Evolutionary conservation across 2,113 vertebrate genomes (phyloP).

Genomic region (Platysteira castanea): DNA sequence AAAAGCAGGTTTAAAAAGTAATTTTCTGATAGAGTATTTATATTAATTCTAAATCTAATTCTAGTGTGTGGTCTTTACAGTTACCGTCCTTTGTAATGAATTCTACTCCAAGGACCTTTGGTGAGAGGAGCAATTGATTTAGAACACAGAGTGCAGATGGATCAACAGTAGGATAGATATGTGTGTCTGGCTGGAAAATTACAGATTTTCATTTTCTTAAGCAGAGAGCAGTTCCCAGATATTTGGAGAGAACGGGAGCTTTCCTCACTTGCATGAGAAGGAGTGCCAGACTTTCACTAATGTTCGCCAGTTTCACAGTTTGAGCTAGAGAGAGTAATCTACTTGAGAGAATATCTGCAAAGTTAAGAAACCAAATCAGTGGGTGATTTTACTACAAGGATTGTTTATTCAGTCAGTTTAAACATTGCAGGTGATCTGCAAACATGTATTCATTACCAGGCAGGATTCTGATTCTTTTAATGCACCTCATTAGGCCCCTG

Average conservation of each 20-base stretch:
- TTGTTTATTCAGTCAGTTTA: not conserved
- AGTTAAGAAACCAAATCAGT: not conserved
- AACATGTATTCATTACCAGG: not conserved
- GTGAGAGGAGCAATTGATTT: not conserved
- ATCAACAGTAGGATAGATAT: not conserved
- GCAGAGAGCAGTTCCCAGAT: not conserved
- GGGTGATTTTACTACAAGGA: not conserved
- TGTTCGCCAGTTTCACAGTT: not conserved
- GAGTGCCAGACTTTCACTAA: not conserved
- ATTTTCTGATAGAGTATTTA: not conserved
- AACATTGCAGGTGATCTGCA: not conserved
- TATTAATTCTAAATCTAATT: not conserved
- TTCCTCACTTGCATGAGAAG: not conserved
- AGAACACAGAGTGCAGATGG: not conserved
- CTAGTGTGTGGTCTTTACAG: not conserved
- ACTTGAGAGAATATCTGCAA: not conserved
- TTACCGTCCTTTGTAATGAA: not conserved
- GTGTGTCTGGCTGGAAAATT: not conserved
- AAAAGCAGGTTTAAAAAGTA: not conserved
- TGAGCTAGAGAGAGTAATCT: not conserved
- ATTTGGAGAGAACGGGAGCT: not conserved
- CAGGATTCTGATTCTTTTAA: not conserved
- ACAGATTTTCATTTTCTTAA: not conserved
- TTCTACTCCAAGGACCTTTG: not conserved
- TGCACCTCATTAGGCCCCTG: not conserved